Base-by-base conservation (phyloP, 2,797 vertebrate genomes). In the Ficedula albicollis region DNA sequence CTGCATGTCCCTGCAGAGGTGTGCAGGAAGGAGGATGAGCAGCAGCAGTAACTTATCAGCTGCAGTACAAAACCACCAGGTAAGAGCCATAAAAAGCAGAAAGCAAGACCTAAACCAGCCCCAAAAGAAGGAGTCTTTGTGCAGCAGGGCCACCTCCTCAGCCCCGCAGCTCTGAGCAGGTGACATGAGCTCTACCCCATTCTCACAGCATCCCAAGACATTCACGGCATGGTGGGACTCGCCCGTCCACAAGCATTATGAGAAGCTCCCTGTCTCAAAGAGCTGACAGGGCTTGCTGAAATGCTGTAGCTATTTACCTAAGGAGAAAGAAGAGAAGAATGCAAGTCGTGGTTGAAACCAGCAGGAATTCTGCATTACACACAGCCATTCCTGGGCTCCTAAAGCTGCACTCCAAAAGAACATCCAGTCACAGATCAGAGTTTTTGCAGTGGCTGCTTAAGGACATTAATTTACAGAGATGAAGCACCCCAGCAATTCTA, bases 1-100 rank as follows among this genome's bases (percentile, higher is more conserved):
- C 89, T 72, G 93, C 60, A 91, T 52, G 58, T 46, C 87, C 75
- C 84, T 68, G 93, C 89, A 96, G 63, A 95, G 89, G 87, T 79
- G 94, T 25, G 84, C 63, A 64, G 90, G 72, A 91, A 87, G 87
- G 75, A 90, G 92, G 84, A 29, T 12, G 84, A 89, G 29, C 48
- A 59, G 95, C 78, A 78, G 26, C 92, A 56, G 32, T 54, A 82
- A 72, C 46, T 83, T 56, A 63, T 8, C 87, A 30, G 87, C 68
- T 83, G 81, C 60, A 3, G 73, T 4, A 84, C 59, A 67, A 29
- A 89, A 58, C 64, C 32, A 22, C 43, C n/a, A 15, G 92, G 75
- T 55, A 32, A 64, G 66, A 91, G 62, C 21, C 69, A 85, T 4
- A n/a, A 55, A 62, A 72, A 68, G 73, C 64, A 75, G 3, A 38